These are phyloP conservation scores for Nephila pilipes DNA, from an alignment of 1,140 invertebrate species.

Conservation along the genomic window DNA sequence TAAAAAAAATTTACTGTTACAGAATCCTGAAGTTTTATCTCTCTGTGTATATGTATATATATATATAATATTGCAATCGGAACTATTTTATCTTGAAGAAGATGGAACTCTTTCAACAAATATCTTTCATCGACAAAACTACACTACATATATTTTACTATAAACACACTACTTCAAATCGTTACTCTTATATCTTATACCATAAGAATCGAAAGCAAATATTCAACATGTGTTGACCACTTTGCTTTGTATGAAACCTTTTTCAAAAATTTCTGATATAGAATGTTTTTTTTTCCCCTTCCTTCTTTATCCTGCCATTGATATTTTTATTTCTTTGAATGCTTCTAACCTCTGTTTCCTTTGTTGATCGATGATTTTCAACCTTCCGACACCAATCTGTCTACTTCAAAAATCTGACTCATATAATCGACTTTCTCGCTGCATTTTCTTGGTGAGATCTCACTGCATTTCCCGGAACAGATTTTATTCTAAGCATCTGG, in stretches of 20 bases:
- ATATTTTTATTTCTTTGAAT: not conserved
- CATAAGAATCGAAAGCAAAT: too few species aligned
- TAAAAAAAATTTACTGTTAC: too few species aligned
- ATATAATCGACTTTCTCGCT: not conserved
- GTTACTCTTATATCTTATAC: too few species aligned
- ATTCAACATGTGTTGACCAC: not conserved
- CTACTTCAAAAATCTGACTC: slow-evolving; percentile 17
- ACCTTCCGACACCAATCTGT: slow-evolving; percentile 54
- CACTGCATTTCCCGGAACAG: not conserved
- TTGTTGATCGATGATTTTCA: slow-evolving; percentile 43
- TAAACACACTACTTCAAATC: too few species aligned
- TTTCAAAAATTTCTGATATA: not conserved
- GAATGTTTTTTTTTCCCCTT: not conserved
- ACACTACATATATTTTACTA: too few species aligned
- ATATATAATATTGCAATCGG: too few species aligned
- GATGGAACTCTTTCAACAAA: too few species aligned
- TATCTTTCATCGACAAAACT: too few species aligned
- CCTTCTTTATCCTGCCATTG: slow-evolving; percentile 1
- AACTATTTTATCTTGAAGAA: too few species aligned
- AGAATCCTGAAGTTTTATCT: too few species aligned
- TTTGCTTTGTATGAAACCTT: not conserved
- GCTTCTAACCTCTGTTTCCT: not conserved
- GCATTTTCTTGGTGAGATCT: not conserved
- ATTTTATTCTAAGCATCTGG: not conserved
- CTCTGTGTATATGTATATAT: too few species aligned